Evolutionary conservation across 2,113 vertebrate genomes (phyloP), one percentile per base, ranked within the genome.

Genomic region (Ptilonorhynchus violaceus): DNA sequence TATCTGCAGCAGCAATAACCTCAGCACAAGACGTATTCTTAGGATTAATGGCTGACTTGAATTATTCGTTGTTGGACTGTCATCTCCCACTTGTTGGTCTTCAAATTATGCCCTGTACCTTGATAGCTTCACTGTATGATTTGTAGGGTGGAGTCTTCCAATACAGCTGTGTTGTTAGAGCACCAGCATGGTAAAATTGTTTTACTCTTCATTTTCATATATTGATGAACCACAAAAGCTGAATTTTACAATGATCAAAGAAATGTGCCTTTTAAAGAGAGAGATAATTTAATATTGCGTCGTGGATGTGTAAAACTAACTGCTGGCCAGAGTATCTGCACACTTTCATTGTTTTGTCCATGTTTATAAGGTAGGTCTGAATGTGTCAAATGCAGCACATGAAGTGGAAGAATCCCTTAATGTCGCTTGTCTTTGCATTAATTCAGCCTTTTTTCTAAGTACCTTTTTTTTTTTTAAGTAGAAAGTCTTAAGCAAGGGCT

Each of bases 251-350:
- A 7, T 70, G 31, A 92, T 79, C 47, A 70, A 95, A 96, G 89
- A 97, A 97, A 96, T 42, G 97, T 98, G 98, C 97, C 97, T 98
- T 98, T 95, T 88, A 77, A 78, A 90, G 75, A 92, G 44, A 83
- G 74, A 81, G 39, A 88, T 53, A 77, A 76, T 67, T 95, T 83
- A 73, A 31, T 91, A 91, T 25, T 91, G 72, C 50, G 56, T 93
- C 56, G 85, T 4, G 33, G 37, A 89, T 70, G 52, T 78, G 70
- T 92, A 82, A 85, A 94, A 94, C 52, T 88, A 95, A 88, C 92
- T 97, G 91, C 91, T 96, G 94, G 94, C 55, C 78, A 91, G 91
- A 80, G 56, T 75, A 42, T 60, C 64, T 95, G 85, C 75, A 94
- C 37, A 77, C 58, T 77, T 82, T 24, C 49, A 41, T 55, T 97